Base-by-base conservation (phyloP, 2,888 invertebrate genomes). In the Macrophya annulata region DNA sequence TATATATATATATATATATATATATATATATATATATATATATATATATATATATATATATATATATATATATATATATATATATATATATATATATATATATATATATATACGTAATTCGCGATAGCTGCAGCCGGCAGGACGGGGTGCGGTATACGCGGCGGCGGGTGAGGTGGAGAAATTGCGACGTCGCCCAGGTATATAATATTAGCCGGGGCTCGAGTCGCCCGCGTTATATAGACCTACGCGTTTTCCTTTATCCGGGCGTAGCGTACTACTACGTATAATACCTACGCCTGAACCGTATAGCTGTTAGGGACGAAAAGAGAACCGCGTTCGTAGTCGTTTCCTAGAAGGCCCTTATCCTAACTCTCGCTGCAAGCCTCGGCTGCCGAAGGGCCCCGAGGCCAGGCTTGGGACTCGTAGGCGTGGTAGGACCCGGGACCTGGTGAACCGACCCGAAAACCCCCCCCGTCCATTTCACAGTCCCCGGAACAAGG, bases 381-480 rank as follows among this genome's bases (percentile, higher is more conserved):
- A 83, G 43, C 40, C 81, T 81, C 43, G 43, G 91, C 89, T 89
- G 90, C 86, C 89, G 93, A 94, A 94, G 93, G 94, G 92, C 94
- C 94, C 93, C 94, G 94, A 94, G 94, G 94, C 94, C 94, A 94
- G 94, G 94, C 94, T 51, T 40, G 51, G 85, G 55, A 76, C 45
- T 82, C 84, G 59, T 76, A 76, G 84, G 72, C 76, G 85, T 82
- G 85, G 84, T 74, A 84, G 81, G 86, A 85, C 79, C 85, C 85
- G 84, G 81, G 86, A 85, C 79, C 85, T 85, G 84, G 84, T 31
- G 71, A 59, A 74, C 37, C 83, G 71, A 48, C 68, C 88, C 88
- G 89, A 62, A 62, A n/a, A 65, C 71, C 25, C 74, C 17, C 48
- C 77, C 62, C 45, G 81, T 81, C 55, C 76, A 45, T 76, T 31